Evolutionary conservation across 2,113 vertebrate species (phyloP).

Genomic region (Oncorhynchus clarkii): DNA sequence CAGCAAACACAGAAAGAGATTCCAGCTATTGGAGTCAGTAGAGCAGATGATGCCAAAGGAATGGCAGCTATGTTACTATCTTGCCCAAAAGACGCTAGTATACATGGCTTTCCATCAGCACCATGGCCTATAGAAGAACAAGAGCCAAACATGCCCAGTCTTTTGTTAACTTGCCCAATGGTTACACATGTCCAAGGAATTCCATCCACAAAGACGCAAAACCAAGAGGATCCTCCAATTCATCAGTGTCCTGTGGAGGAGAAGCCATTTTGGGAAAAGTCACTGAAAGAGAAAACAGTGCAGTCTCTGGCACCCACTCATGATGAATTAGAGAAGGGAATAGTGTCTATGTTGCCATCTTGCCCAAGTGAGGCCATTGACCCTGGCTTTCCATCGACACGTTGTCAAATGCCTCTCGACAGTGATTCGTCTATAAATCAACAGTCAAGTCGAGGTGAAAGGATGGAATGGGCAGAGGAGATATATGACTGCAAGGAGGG

Average conservation of each 20-base stretch:
- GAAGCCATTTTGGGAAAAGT: conserved; percentile 8
- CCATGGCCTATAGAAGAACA: conserved; percentile 6
- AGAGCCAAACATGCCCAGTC: not conserved
- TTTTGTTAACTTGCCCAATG: conserved; percentile 31
- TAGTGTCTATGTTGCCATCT: conserved; percentile 28
- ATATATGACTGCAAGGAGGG: not conserved
- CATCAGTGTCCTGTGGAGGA: conserved; percentile 8
- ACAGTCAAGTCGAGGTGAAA: not conserved
- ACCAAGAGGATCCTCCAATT: conserved; percentile 1
- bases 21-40: not conserved
- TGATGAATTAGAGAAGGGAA: conserved; percentile 9
- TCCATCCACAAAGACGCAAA: conserved; percentile 16
- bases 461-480: not conserved
- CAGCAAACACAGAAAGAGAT: not conserved
- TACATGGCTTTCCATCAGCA: conserved; percentile 25
- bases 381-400: conserved; percentile 22
- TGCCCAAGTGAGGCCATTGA: conserved; percentile 30
- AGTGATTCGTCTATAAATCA: not conserved
- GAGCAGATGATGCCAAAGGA: not conserved
- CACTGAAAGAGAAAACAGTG: conserved; percentile 17
- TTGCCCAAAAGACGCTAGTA: conserved; percentile 17
- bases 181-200: conserved; percentile 25
- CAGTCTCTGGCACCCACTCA: conserved; percentile 6
- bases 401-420: not conserved
- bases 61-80: conserved; percentile 18